Percentiles rank a stretch among this genome's conserved stretches.
Evolutionary conservation across 1,140 invertebrate genomes (phyloP).

Genomic region (Drosophila pseudoobscura): DNA sequence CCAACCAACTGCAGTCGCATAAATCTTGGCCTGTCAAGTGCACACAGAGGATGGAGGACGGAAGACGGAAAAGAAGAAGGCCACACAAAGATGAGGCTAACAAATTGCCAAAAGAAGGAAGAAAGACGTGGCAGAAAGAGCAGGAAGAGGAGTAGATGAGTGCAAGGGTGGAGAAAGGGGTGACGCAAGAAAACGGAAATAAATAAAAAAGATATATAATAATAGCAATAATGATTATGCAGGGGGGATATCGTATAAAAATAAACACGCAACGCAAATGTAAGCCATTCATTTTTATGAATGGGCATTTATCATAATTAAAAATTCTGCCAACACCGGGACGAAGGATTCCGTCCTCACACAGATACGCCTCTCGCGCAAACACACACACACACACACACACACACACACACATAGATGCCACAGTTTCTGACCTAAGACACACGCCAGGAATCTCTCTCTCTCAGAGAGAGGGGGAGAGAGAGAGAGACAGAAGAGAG

Average conservation of each 20-base stretch:
- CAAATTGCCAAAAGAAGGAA: conserved; percentile 40
- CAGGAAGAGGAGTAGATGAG: neutral
- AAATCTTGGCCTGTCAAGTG: conserved; percentile 69
- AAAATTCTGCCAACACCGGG: conserved; percentile 60
- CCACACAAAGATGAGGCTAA: conserved; percentile 52
- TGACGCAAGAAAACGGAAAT: neutral
- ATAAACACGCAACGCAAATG: conserved; percentile 74
- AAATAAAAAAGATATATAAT: conserved; percentile 23
- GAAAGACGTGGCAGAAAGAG: neutral
- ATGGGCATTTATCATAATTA: conserved; percentile 80
- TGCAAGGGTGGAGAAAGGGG: no score
- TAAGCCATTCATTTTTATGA: conserved; percentile 72
- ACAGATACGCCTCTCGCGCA: no score
- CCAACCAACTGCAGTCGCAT: conserved; percentile 57
- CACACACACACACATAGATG: neutral
- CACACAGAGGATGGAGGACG: conserved; percentile 15
- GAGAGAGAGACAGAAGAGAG: conserved; percentile 23
- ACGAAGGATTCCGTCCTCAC: conserved; percentile 2
- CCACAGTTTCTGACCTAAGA: conserved; percentile 76
- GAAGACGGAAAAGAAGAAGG: conserved; percentile 7
- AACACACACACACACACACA: no score
- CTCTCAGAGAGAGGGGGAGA: conserved; percentile 3
- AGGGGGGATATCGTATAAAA: conserved; percentile 53
- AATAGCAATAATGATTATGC: conserved; percentile 66
- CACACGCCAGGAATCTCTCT: conserved; percentile 55